Evolutionary conservation across 2,888 invertebrate species (phyloP), one percentile per base, ranked within the genome.

Genomic region (Bimastos eiseni): DNA sequence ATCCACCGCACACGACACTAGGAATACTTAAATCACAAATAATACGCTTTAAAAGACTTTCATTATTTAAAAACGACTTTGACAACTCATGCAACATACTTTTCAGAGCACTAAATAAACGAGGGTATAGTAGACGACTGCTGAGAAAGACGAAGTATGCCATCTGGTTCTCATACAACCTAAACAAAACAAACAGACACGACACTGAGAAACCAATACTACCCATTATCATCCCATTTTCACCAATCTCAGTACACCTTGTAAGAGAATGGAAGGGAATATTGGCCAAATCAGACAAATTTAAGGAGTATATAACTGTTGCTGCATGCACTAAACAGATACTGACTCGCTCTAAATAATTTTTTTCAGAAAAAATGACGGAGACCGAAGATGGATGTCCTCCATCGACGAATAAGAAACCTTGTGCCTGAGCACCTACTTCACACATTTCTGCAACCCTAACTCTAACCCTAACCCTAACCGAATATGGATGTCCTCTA

Each of bases 1-100:
- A 89, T 17, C 89, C 89, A 36, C 37, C n/a, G 15, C 89, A 89
- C 41, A 89, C 89, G 0, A 13, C 8, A 1, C 33, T 15, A 3
- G 89, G 89, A 1, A 44, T 89, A 36, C 89, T 89, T 1, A 89
- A 89, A 37, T 89, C 89, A 24, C 89, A 89, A 17, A 19, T 89
- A 21, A 89, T 89, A 1, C 24, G 38, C 5, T 89, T 89, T 19
- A n/a, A 38, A 41, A 13, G 89, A 17, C n/a, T 89, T n/a, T 89
- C 89, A 41, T 89, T n/a, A 2, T 37, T n/a, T 24, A 89, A 89
- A 89, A 21, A 1, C 3, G 89, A 89, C 33, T 89, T 34, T 24
- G 89, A 89, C 19, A 1, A 2, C 3, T 13, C 89, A 19, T 89
- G 37, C 34, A 34, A 70, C 11, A 89, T 44, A 33, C 44, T 89